Base-by-base conservation (phyloP, 2,797 vertebrate species). In the Melanotaenia nigrans region DNA sequence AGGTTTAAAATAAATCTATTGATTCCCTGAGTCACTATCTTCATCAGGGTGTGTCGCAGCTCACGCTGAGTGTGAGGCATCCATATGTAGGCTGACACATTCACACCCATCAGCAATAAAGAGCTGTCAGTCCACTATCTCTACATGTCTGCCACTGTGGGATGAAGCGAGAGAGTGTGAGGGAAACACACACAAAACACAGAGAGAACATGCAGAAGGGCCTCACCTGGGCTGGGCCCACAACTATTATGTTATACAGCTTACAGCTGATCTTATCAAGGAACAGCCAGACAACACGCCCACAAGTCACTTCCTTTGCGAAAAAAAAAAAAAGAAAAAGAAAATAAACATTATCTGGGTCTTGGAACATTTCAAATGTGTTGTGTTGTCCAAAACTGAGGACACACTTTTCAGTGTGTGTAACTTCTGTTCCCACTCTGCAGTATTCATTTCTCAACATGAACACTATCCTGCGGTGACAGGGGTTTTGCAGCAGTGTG, bases 361-460 rank as follows among this genome's bases (percentile, higher is more conserved):
- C 24, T 28, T 55, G 6, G 45, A 30, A 55, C 25, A 28, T 8
- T 55, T 55, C 25, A 30, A 28, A 18, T 7, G 5, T 30, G 25
- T 30, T 7, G 5, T 30, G 25, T 30, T 28, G 1, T 5, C 20
- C 42, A 14, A 70, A 60, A 60, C 30, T 6, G 22, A 33, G 11
- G 1, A 30, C 28, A 18, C 30, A 33, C 24, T 45, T 68, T 25
- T 24, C 35, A 35, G 36, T 60, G 18, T 45, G 32, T 72, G 42
- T 32, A 47, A 30, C 20, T 32, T 54, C 32, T 28, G 49, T 25
- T 66, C 10, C 35, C 40, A 47, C 35, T 47, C 65, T 59, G 59
- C 64, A 58, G 53, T 22, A 14, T 56, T 77, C 54, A 47, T 69
- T 58, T 76, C 65, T 13, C 20, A 20, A 72, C 75, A 72, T 62